These are phyloP conservation scores for Tribolium castaneum DNA, from an alignment of 1,140 invertebrate species.

Conservation along the genomic window DNA sequence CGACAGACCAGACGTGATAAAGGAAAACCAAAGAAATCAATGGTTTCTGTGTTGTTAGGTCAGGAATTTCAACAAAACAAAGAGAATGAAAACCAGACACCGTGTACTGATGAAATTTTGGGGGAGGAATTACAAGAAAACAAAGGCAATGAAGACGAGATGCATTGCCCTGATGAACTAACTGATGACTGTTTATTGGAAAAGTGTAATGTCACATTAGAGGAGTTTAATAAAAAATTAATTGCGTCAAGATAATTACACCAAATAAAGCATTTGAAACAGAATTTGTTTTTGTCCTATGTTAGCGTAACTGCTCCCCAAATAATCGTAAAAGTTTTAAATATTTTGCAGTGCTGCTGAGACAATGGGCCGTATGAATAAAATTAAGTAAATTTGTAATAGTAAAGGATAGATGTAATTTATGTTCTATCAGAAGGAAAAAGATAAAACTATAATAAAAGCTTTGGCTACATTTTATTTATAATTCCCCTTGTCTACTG, in stretches of 20 bases:
- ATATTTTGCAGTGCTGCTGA: too few relatives aligned
- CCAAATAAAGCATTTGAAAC: neutral
- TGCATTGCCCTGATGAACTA: neutral
- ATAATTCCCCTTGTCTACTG: too few relatives aligned
- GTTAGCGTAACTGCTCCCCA: too few relatives aligned
- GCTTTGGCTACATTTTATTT: too few relatives aligned
- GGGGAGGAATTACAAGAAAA: neutral
- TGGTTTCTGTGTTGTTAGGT: conserved; percentile 37
- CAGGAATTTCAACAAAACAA: neutral
- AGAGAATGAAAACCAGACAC: conserved; percentile 1
- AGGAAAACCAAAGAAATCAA: conserved; percentile 44
- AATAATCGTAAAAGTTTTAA: too few relatives aligned
- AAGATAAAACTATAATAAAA: too few relatives aligned
- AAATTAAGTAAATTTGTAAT: too few relatives aligned
- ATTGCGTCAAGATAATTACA: neutral
- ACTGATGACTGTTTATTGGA: neutral
- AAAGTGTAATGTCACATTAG: neutral
- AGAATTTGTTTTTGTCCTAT: too few relatives aligned
- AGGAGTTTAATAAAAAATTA: neutral
- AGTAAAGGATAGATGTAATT: too few relatives aligned
- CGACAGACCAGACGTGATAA: conserved; percentile 47
- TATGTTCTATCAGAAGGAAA: too few relatives aligned
- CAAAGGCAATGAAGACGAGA: neutral
- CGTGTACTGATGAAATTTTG: neutral
- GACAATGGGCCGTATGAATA: too few relatives aligned